A percentile compares a stretch with the other conserved stretches of the same genome.
phyloP scores from a whole-genome alignment of 2,113 vertebrate genomes.

The Motacilla alba region DNA sequence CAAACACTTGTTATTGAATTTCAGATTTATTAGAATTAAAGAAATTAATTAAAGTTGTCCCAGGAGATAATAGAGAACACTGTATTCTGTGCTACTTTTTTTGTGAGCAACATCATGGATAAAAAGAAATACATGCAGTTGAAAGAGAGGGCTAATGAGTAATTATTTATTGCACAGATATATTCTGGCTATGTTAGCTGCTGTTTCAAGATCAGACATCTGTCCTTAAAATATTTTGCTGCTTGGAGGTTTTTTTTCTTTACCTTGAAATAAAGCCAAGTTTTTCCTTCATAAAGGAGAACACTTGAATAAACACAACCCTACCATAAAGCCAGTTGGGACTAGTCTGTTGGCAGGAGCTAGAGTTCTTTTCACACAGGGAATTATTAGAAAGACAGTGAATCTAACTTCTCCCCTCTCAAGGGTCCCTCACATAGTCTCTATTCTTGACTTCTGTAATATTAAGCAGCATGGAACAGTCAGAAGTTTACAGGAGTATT shows the following conservation, averaged over 20 bases:
- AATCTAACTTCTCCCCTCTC: not conserved
- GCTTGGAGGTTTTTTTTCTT: constrained; percentile 41
- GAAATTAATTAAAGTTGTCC: constrained; percentile 43
- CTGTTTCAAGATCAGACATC: constrained; percentile 52
- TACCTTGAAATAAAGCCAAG: constrained; percentile 46
- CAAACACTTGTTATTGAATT: not conserved
- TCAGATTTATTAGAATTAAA: constrained; percentile 50
- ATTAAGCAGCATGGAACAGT: not conserved
- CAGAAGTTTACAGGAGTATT: not conserved
- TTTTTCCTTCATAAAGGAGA: constrained; percentile 58
- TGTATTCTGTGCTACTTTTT: constrained; percentile 18
- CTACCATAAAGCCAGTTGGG: constrained; percentile 38
- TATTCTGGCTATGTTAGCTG: not conserved
- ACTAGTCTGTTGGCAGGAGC: constrained; percentile 33
- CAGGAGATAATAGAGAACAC: constrained; percentile 46
- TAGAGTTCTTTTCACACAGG: constrained; percentile 25
- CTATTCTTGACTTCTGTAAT: not conserved
- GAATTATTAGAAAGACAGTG: constrained; percentile 25
- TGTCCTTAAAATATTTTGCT: constrained; percentile 46
- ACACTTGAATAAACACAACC: constrained; percentile 65
- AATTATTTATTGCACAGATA: constrained; percentile 26
- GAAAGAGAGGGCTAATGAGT: constrained; percentile 9
- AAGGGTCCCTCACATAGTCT: not conserved
- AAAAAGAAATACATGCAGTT: constrained; percentile 25
- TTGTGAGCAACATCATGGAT: not conserved